Evolutionary conservation across 2,888 invertebrate species (phyloP), one percentile per base, ranked within the genome.

Genomic region (Scaptomyza caliginosa): DNA sequence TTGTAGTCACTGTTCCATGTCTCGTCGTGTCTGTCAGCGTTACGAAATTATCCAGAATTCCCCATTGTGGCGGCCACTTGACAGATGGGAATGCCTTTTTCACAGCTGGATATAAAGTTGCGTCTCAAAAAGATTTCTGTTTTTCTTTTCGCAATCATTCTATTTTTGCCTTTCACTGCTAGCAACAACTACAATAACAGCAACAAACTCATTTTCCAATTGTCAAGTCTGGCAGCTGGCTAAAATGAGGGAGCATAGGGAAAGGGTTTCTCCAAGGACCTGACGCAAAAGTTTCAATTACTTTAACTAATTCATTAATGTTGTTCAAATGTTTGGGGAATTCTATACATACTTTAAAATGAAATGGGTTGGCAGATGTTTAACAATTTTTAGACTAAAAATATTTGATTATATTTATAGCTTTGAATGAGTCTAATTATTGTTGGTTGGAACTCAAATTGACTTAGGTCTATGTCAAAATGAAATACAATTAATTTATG

Each of bases 301-400:
- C 74, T 66, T 84, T 10, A 70, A 66, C 70, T 74, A 68, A 81
- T 84, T 77, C 64, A 74, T 71, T 76, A 79, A 79, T 76, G 76
- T 75, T 64, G 42, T 42, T 59, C 51, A 68, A 62, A 52, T 64
- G 46, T 52, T 67, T 24, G 30, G 50, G 54, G 50, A 62, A 34
- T 76, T 36, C 5, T 16, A 38, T 28, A 39, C 30, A 46, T 46
- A 46, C n/a, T 30, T 32, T 10, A 0, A 6, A 48, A 13, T 7
- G 19, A 16, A n/a, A 11, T 11, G 3, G 45, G n/a, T 28, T 28
- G 26, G 8, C 26, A 17, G n/a, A 17, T 17, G 36, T 43, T 43
- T 4, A 4, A 6, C 8, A 49, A 16, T 16, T 36, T 10, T 26
- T 39, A 24, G 2, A 2, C 3, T 7, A 32, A 59, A 30, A 60